These are phyloP conservation scores for Brachionus sp. DNA, from an alignment of 1,140 invertebrate species.

Conservation along the genomic window DNA sequence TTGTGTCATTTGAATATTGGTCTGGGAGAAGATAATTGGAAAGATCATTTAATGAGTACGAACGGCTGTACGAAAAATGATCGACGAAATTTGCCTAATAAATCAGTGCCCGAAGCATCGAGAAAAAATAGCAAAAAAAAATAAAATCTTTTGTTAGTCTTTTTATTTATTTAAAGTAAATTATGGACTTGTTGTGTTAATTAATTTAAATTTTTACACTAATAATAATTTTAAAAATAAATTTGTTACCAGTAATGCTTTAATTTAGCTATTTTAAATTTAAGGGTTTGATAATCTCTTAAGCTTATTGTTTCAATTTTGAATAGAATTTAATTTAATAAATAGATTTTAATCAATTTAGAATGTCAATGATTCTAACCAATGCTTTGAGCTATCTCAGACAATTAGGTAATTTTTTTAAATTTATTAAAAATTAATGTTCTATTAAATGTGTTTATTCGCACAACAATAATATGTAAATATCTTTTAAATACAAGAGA, in stretches of 20 bases:
- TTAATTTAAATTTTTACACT: neutral
- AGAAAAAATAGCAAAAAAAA: neutral
- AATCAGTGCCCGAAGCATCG: neutral
- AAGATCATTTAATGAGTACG: constrained; percentile 65
- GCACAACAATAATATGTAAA: no score
- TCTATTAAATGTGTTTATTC: no score
- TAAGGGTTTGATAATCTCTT: constrained; percentile 22
- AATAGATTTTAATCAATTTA: neutral
- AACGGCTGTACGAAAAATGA: constrained; percentile 57
- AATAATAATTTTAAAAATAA: neutral
- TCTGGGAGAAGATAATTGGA: constrained; percentile 66
- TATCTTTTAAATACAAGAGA: no score
- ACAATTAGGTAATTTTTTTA: neutral
- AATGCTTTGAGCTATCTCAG: neutral
- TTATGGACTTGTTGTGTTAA: neutral
- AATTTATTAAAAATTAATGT: no score
- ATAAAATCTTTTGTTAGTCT: constrained; percentile 8
- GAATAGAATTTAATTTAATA: neutral
- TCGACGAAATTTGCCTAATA: constrained; percentile 49
- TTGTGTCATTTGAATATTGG: constrained; percentile 69
- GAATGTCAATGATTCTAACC: neutral
- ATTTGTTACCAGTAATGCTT: neutral
- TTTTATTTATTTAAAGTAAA: neutral
- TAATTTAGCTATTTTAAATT: neutral
- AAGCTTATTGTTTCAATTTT: neutral